Percentiles rank a stretch among this genome's conserved stretches.
Evolutionary conservation across 1,140 invertebrate species (phyloP).

Genomic region (Drosophila malerkotliana): DNA sequence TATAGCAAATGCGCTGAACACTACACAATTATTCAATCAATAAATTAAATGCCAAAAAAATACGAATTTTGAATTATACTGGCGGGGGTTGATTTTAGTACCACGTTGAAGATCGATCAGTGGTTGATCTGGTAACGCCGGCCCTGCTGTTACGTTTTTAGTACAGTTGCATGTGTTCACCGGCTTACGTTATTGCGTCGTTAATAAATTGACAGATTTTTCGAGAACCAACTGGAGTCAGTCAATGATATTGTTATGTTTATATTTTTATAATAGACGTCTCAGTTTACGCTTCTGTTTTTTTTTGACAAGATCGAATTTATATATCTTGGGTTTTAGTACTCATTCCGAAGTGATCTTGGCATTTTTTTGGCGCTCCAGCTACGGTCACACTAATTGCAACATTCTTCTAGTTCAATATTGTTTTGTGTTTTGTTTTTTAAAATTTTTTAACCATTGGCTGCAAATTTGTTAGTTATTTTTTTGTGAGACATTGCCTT

Average conservation of each 20-base stretch:
- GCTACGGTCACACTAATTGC: slow-evolving; percentile 23
- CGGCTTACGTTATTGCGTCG: not conserved
- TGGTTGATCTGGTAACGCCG: not conserved
- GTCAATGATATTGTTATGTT: too few species aligned
- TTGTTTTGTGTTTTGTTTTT: slow-evolving; percentile 71
- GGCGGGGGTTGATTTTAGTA: not conserved
- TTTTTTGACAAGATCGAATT: not conserved
- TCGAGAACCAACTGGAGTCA: too few species aligned
- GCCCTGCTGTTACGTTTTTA: not conserved
- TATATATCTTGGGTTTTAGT: not conserved
- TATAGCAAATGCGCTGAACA: slow-evolving; percentile 65
- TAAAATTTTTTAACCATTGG: slow-evolving; percentile 40
- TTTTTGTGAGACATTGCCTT: slow-evolving; percentile 6
- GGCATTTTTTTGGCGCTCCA: slow-evolving; percentile 2
- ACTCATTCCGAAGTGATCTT: not conserved
- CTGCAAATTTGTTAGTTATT: slow-evolving; percentile 1
- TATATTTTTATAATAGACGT: not conserved
- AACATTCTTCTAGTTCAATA: slow-evolving; percentile 55
- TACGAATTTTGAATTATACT: not conserved
- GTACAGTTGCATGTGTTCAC: not conserved
- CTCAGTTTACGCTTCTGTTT: not conserved
- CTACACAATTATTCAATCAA: slow-evolving; percentile 79
- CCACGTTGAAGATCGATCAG: not conserved
- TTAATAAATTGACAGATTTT: too few species aligned
- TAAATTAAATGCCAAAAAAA: slow-evolving; percentile 79